Conservation (phyloP, 2,797 vertebrate species). For the Lithobates sylvaticus region DNA sequence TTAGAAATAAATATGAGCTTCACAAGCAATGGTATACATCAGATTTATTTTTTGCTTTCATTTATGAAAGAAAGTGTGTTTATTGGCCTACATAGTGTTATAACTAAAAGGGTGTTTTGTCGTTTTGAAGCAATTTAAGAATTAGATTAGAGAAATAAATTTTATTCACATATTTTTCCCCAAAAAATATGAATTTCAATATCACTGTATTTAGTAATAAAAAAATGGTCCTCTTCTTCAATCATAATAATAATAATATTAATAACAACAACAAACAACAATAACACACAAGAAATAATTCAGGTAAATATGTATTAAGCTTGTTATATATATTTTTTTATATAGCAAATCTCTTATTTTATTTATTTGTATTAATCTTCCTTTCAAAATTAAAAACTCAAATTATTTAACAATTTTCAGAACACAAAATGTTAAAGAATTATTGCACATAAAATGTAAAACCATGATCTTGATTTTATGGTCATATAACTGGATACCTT, state of each 20-base stretch:
- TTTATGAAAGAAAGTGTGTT: not conserved
- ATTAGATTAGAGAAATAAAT: not conserved
- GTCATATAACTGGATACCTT: not conserved
- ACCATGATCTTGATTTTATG: too few species aligned
- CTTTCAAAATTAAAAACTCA: too few species aligned
- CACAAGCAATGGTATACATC: conserved; percentile 6
- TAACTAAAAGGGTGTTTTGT: too few species aligned
- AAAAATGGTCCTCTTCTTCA: not conserved
- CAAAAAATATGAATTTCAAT: not conserved
- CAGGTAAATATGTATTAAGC: not conserved
- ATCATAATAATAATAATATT: not conserved
- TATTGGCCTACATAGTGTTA: not conserved
- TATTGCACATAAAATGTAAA: too few species aligned
- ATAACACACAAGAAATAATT: not conserved
- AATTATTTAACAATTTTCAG: too few species aligned
- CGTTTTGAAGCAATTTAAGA: too few species aligned
- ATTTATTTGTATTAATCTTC: too few species aligned
- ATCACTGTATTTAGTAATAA: not conserved
- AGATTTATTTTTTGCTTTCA: conserved; percentile 7
- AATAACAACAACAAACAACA: too few species aligned
- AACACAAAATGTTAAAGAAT: too few species aligned
- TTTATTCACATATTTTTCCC: not conserved
- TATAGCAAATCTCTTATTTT: not conserved
- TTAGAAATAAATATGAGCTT: conserved; percentile 50
- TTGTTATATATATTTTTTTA: not conserved